Conservation (phyloP, 2,797 vertebrate genomes). For the Aldrovandia affinis region DNA sequence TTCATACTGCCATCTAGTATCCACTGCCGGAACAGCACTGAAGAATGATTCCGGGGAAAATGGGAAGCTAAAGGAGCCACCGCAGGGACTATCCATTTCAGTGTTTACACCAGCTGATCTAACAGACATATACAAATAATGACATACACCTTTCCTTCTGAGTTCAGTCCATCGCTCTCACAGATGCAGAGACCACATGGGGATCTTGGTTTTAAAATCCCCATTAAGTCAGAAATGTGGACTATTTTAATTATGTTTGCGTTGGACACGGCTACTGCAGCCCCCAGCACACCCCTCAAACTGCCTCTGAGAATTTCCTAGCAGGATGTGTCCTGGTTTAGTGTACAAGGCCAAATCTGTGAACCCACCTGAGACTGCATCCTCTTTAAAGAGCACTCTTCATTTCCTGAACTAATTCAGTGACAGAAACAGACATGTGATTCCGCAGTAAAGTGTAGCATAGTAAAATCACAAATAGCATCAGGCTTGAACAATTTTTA, state of each 20-base stretch:
- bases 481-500: too few relatives aligned
- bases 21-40: constrained; percentile 46
- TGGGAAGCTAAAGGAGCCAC: neutral
- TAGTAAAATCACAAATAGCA: too few relatives aligned
- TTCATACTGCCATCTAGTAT: constrained; percentile 51
- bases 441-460: neutral
- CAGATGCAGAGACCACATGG: neutral
- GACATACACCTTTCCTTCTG: neutral
- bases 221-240: neutral
- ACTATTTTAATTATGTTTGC: neutral
- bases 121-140: neutral
- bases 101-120: neutral
- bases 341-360: neutral
- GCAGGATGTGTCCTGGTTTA: neutral
- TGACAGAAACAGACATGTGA: neutral
- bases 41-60: neutral
- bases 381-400: neutral
- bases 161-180: neutral
- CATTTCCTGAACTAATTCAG: neutral
- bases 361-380: constrained; percentile 14
- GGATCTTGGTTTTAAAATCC: neutral
- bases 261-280: neutral
- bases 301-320: neutral
- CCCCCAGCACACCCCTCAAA: neutral
- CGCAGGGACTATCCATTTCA: neutral